phyloP scores from a whole-genome alignment of 2,888 invertebrate species.

The Xestoiulus laeticollis region DNA sequence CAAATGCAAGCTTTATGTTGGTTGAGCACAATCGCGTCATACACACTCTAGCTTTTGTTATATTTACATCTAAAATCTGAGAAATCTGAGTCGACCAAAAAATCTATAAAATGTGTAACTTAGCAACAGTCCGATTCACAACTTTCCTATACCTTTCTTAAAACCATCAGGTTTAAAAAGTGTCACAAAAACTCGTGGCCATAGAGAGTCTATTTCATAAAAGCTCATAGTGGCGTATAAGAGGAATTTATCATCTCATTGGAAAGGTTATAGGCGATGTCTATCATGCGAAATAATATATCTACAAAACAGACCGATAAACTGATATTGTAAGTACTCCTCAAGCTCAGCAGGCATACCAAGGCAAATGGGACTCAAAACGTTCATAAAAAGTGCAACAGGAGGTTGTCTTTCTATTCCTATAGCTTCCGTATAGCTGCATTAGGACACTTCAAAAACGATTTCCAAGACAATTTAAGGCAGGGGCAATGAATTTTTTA shows the following conservation, averaged over 20 bases:
- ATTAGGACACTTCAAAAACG: neutral
- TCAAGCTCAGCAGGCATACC: neutral
- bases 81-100: slow-evolving; percentile 38
- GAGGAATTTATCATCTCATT: neutral
- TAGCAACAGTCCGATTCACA: slow-evolving; percentile 46
- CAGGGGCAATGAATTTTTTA: neutral
- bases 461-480: neutral
- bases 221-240: neutral
- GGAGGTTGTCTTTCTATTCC: neutral
- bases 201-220: neutral
- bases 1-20: neutral
- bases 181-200: neutral
- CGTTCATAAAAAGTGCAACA: slow-evolving; percentile 24
- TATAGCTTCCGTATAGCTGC: neutral
- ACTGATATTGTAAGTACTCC: neutral
- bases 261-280: neutral
- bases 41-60: neutral
- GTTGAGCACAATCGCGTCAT: neutral
- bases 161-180: neutral
- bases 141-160: slow-evolving; percentile 4
- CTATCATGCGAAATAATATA: slow-evolving; percentile 24
- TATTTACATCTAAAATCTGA: slow-evolving; percentile 28
- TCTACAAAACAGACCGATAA: neutral
- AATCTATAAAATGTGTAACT: slow-evolving; percentile 47
- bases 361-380: neutral